Base-by-base conservation (phyloP, 2,113 vertebrate genomes). In the Electrona antarctica region DNA sequence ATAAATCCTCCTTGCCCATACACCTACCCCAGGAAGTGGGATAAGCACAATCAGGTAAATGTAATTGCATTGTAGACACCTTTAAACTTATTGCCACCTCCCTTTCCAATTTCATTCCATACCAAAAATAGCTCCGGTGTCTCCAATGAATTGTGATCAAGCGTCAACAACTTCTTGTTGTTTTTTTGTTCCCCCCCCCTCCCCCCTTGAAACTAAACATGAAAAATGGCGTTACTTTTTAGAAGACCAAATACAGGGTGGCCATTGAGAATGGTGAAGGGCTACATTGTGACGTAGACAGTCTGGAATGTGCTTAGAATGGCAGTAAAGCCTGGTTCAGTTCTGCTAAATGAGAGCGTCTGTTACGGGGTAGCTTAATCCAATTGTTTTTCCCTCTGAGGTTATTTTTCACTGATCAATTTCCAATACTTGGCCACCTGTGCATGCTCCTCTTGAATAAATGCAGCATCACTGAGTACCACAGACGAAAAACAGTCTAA, bases 241-340 rank as follows among this genome's bases (percentile, higher is more conserved):
- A 41, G 8, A 76, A 80, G 82, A 82, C 88, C 86, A 87, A 86
- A 87, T 60, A 60, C 21, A 69, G 67, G 64, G 71, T 10, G 65
- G 72, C 8, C 54, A 21, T 77, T 5, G 21, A 67, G 61, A 55
- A 64, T 9, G 51, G 57, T 56, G 74, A 87, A 90, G 88, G 87
- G 82, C 87, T 88, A 79, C 73, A 14, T 9, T 0, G 71, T 51
- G 69, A 71, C 28, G 29, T 52, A 48, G 28, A 65, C 5, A 14
- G 13, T 63, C 61, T 14, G 29, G 47, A 29, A 57, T 59, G 4
- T 41, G 33, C 33, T 41, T 41, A 41, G 33, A 41, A 41, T 41
- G 33, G 3, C 33, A 6, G 3, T 41, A 12, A 54, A n/a, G 11
- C 13, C 51, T 54, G 51, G 51, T 1, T 6, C 51, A 4, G 11